Percentiles rank a stretch among this genome's conserved stretches.
phyloP scores from a whole-genome alignment of 1,140 invertebrate species.

The Branchinecta lindahli region DNA sequence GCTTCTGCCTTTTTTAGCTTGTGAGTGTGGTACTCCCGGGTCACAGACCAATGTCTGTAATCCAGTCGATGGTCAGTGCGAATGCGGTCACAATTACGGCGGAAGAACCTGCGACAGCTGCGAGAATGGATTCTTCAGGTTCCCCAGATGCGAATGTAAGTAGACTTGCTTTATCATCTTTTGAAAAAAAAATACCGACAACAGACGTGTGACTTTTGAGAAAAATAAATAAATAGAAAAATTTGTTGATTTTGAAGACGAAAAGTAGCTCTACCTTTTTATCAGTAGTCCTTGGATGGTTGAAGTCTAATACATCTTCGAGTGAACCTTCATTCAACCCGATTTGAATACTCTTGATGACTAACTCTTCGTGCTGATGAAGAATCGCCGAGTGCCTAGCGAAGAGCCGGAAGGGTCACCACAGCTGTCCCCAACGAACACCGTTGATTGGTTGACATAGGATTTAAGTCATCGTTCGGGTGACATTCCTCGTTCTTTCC shows the following conservation, averaged over 20 bases:
- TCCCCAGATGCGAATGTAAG: conserved; percentile 75
- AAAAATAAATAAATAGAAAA: conserved; percentile 11
- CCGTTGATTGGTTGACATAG: too few species aligned
- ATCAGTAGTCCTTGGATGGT: neutral
- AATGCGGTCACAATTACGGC: conserved; percentile 62
- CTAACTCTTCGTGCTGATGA: too few species aligned
- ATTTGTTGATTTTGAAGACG: conserved; percentile 12
- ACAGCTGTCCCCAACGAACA: too few species aligned
- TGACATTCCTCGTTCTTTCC: too few species aligned
- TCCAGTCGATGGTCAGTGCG: conserved; percentile 67
- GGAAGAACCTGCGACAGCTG: conserved; percentile 73
- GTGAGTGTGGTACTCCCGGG: conserved; percentile 65
- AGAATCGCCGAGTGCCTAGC: too few species aligned
- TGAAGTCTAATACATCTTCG: neutral
- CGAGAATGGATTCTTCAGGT: conserved; percentile 75
- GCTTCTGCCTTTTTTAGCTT: conserved; percentile 43
- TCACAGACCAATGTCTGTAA: conserved; percentile 62
- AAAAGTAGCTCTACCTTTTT: neutral
- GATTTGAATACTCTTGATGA: too few species aligned
- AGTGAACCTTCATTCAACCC: too few species aligned
- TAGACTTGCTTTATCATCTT: too few species aligned
- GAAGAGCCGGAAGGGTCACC: too few species aligned
- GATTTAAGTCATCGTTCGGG: too few species aligned
- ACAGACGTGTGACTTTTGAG: neutral
- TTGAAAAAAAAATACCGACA: too few species aligned